Conservation (phyloP, 2,797 vertebrate genomes). For the Anguilla marmorata region DNA sequence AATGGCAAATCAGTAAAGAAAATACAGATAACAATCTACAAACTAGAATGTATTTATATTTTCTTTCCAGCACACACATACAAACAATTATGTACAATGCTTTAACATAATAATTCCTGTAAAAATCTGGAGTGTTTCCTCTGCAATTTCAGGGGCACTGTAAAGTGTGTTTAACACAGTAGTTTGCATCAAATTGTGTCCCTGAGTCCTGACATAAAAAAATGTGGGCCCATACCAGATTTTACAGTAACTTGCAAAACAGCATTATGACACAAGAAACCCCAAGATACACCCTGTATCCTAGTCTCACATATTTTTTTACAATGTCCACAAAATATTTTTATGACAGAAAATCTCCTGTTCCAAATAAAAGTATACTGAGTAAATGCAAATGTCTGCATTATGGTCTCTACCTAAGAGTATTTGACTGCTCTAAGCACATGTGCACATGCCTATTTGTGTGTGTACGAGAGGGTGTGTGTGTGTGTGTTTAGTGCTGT, state of each 20-base stretch:
- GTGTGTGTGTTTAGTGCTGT: neutral
- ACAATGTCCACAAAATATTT: neutral
- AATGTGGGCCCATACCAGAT: neutral
- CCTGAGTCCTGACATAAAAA: neutral
- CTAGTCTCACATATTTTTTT: neutral
- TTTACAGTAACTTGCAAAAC: neutral
- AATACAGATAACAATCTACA: neutral
- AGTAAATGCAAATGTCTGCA: neutral
- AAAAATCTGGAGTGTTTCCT: neutral
- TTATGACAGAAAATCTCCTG: neutral
- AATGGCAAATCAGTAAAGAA: neutral
- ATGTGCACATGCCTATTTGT: conserved; percentile 33
- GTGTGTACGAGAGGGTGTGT: conserved; percentile 40
- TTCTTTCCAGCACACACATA: conserved; percentile 49
- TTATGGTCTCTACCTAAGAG: neutral
- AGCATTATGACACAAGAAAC: neutral
- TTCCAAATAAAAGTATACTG: neutral
- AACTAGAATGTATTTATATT: conserved; percentile 29
- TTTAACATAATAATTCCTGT: conserved; percentile 45
- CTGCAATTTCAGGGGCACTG: neutral
- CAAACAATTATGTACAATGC: conserved; percentile 53
- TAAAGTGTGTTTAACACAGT: neutral
- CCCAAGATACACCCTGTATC: neutral
- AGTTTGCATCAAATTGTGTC: neutral
- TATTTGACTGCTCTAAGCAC: conserved; percentile 1